Evolutionary conservation across 2,888 invertebrate genomes (phyloP).

Genomic region (Eustalomyia histrio): DNA sequence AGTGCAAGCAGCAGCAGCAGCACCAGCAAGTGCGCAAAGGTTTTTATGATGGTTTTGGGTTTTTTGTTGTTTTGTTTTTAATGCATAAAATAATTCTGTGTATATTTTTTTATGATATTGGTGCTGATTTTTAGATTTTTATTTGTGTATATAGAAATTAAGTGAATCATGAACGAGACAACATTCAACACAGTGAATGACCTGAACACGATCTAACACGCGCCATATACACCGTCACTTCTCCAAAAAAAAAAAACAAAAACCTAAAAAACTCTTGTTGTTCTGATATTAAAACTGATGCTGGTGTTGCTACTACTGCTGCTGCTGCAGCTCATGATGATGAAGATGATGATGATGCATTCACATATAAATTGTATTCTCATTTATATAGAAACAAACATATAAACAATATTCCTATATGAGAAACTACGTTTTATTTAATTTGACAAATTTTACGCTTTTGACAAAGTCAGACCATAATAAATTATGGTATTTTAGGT

Average conservation of each 20-base stretch:
- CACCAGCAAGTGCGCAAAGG: conserved; percentile 59
- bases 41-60: conserved; percentile 54
- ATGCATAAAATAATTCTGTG: conserved; percentile 10
- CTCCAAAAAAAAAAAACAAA: conserved; percentile 51
- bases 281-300: conserved; percentile 33
- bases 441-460: conserved; percentile 27
- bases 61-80: conserved; percentile 18
- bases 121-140: conserved; percentile 40
- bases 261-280: conserved; percentile 39
- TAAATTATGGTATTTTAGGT: not conserved
- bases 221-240: conserved; percentile 68
- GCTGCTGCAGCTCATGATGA: conserved; percentile 3
- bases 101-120: conserved; percentile 32
- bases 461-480: conserved; percentile 7
- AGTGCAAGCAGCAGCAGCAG: conserved; percentile 26
- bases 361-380: conserved; percentile 1
- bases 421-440: conserved; percentile 49
- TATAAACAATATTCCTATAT: not conserved
- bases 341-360: conserved; percentile 18
- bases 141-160: conserved; percentile 49
- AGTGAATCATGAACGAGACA: conserved; percentile 73
- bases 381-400: conserved; percentile 1
- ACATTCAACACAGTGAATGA: conserved; percentile 77
- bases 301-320: conserved; percentile 63
- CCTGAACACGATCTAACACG: conserved; percentile 77